Percentiles rank a stretch among this genome's conserved stretches.
Evolutionary conservation across 2,113 vertebrate genomes (phyloP).

Genomic region (Amphiprion percula): DNA sequence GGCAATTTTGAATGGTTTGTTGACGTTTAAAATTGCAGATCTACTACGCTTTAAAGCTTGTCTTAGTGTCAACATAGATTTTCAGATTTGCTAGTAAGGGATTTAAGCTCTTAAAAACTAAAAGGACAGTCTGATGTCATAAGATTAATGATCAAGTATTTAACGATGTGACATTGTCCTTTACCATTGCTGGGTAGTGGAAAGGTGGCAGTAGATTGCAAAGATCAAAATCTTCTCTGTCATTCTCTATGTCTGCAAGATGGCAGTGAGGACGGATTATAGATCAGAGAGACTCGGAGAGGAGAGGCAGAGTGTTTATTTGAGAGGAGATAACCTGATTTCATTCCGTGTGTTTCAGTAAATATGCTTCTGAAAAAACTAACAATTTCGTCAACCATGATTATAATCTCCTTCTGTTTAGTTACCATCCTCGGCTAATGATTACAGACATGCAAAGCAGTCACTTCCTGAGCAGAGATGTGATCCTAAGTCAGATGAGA

Average conservation of each 20-base stretch:
- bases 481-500: constrained; percentile 17
- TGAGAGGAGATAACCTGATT: constrained; percentile 56
- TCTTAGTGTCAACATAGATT: background rate
- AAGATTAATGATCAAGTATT: constrained; percentile 19
- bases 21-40: background rate
- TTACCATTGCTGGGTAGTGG: constrained; percentile 25
- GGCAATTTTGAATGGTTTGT: background rate
- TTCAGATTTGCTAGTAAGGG: constrained; percentile 5
- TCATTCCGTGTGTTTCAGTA: constrained; percentile 47
- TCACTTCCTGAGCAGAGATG: constrained; percentile 14
- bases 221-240: constrained; percentile 41
- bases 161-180: constrained; percentile 27
- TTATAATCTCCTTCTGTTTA: constrained; percentile 35
- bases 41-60: background rate
- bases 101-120: constrained; percentile 16
- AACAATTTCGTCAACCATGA: constrained; percentile 26
- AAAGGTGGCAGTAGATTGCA: constrained; percentile 52
- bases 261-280: constrained; percentile 44
- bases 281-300: constrained; percentile 45
- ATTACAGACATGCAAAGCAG: constrained; percentile 12
- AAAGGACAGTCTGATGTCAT: constrained; percentile 23
- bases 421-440: constrained; percentile 33
- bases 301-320: constrained; percentile 37
- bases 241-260: constrained; percentile 28
- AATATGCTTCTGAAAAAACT: constrained; percentile 47